These are phyloP conservation scores for Cossypha polioptera DNA, from an alignment of 2,797 vertebrate genomes.

Conservation along the genomic window DNA sequence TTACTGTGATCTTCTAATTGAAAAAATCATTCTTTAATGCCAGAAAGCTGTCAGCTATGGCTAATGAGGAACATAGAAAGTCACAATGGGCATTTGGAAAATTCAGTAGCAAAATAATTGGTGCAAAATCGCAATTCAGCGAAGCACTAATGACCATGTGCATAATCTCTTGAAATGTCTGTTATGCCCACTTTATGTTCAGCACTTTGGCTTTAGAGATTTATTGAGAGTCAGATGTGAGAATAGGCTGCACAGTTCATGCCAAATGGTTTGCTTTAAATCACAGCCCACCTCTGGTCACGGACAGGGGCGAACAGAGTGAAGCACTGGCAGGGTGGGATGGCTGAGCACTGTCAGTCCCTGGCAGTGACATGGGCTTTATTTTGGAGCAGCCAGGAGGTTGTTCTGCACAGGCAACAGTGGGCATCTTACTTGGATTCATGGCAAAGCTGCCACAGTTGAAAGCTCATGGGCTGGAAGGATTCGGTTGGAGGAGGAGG, in stretches of 20 bases:
- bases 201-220: background rate
- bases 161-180: background rate
- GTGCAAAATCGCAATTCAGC: background rate
- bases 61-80: background rate
- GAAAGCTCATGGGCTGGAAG: background rate
- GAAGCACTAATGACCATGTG: background rate
- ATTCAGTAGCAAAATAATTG: background rate
- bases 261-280: background rate
- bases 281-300: background rate
- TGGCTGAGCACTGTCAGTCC: background rate
- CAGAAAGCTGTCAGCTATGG: background rate
- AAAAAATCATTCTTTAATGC: background rate
- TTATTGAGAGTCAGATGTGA: background rate
- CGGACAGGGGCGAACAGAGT: accelerated
- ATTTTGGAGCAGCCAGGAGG: background rate
- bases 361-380: accelerated
- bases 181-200: background rate
- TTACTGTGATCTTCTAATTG: background rate
- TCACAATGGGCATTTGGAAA: background rate
- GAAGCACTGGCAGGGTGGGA: accelerated
- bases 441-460: background rate
- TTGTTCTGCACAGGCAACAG: background rate
- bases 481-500: background rate
- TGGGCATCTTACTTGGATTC: accelerated
- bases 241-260: background rate